Percentiles rank a stretch among this genome's conserved stretches.
These are phyloP conservation scores for Hecatera dysodea DNA, from an alignment of 2,888 invertebrate species.

Conservation along the genomic window DNA sequence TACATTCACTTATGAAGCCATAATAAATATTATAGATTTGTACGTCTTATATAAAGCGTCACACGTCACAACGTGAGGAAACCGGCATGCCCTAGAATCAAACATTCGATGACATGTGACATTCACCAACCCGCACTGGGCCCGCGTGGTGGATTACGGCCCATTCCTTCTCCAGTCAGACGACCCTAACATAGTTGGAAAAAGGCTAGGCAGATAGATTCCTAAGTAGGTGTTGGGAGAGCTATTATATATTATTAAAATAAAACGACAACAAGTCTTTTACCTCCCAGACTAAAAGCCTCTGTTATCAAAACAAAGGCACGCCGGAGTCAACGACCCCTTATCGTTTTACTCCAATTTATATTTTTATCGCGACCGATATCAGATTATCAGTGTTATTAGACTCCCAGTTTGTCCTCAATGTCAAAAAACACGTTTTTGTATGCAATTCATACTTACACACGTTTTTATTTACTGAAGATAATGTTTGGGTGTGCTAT, in stretches of 20 bases:
- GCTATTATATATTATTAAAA: not conserved
- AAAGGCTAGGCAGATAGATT: no score
- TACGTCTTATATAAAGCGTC: no score
- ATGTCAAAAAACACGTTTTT: constrained; percentile 72
- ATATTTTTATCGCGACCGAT: constrained; percentile 65
- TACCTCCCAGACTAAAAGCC: constrained; percentile 13
- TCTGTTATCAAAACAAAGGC: constrained; percentile 52
- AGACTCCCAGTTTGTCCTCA: constrained; percentile 58
- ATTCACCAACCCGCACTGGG: no score
- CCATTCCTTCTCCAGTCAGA: no score
- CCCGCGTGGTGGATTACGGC: no score
- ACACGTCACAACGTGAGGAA: no score
- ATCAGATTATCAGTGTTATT: constrained; percentile 64
- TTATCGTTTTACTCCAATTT: constrained; percentile 72
- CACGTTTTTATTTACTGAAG: constrained; percentile 29
- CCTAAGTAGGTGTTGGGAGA: no score
- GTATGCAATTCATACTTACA: constrained; percentile 47
- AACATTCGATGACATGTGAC: no score
- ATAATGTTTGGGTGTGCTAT: constrained; percentile 46
- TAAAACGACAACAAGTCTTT: not conserved
- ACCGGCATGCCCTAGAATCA: no score
- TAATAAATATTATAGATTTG: no score
- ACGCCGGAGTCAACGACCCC: constrained; percentile 44
- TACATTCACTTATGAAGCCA: no score
- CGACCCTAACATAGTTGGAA: no score